phyloP scores from a whole-genome alignment of 2,797 vertebrate species.

The Halcyon leucocephala region DNA sequence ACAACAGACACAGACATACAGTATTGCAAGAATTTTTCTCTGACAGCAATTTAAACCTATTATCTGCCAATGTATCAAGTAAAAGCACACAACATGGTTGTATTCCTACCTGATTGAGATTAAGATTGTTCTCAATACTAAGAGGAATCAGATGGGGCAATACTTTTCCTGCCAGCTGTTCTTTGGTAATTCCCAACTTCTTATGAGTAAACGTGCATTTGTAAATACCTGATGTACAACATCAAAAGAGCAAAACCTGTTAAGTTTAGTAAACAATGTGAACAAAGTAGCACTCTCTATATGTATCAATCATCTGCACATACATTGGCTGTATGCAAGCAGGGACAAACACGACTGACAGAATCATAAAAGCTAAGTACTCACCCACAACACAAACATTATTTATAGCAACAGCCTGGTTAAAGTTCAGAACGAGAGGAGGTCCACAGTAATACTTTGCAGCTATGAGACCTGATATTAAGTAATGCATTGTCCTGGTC shows the following conservation, averaged over 20 bases:
- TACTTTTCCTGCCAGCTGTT: slow-evolving; percentile 92
- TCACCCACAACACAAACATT: neutral
- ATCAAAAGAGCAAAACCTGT: neutral
- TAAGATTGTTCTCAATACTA: slow-evolving; percentile 98
- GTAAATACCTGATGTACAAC: slow-evolving; percentile 89
- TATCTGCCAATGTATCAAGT: neutral
- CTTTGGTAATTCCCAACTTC: slow-evolving; percentile 98
- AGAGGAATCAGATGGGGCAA: slow-evolving; percentile 95
- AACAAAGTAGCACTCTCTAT: neutral
- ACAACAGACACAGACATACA: neutral
- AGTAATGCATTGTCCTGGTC: neutral
- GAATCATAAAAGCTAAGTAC: neutral
- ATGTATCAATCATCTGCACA: neutral
- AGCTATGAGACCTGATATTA: neutral
- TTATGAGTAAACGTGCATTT: slow-evolving; percentile 99
- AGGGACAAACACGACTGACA: neutral
- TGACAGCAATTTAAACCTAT: neutral
- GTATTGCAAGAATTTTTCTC: neutral
- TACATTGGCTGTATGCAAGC: neutral
- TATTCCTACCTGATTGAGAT: slow-evolving; percentile 92
- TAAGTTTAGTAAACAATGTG: neutral
- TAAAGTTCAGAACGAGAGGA: neutral
- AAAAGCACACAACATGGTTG: neutral
- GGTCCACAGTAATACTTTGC: neutral
- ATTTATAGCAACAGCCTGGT: neutral